phyloP scores from a whole-genome alignment of 2,797 vertebrate genomes.

The Gymnoscopelus microlampas region DNA sequence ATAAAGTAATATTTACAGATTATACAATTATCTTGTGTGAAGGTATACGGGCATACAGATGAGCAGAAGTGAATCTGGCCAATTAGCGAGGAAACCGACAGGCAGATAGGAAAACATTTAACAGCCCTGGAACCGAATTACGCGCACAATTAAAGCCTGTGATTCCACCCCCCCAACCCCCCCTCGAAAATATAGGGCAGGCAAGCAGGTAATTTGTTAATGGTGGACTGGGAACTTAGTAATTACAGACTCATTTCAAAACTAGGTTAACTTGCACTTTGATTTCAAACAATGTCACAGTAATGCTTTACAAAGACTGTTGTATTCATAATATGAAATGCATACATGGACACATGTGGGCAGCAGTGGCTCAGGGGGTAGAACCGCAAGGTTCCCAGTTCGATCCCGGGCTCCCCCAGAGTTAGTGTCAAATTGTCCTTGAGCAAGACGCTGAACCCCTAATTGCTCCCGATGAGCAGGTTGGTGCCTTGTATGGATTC shows the following conservation, averaged over 20 bases:
- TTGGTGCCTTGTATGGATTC: too few species aligned
- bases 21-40: not conserved
- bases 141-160: not conserved
- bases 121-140: not conserved
- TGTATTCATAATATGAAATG: too few species aligned
- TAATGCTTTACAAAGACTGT: too few species aligned
- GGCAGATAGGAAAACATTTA: not conserved
- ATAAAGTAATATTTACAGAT: not conserved
- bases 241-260: constrained; percentile 3
- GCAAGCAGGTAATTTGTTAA: not conserved
- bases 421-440: too few species aligned
- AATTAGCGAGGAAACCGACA: constrained; percentile 8
- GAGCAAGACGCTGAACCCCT: too few species aligned
- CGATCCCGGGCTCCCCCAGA: too few species aligned
- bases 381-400: too few species aligned
- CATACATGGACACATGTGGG: too few species aligned
- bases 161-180: not conserved
- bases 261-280: not conserved
- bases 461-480: too few species aligned
- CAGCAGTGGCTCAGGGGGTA: too few species aligned
- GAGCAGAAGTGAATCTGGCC: constrained; percentile 5
- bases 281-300: too few species aligned
- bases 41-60: constrained; percentile 2
- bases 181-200: not conserved
- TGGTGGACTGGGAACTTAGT: not conserved